Conservation (phyloP, 2,888 invertebrate genomes). For the Caenorhabditis sp. region DNA sequence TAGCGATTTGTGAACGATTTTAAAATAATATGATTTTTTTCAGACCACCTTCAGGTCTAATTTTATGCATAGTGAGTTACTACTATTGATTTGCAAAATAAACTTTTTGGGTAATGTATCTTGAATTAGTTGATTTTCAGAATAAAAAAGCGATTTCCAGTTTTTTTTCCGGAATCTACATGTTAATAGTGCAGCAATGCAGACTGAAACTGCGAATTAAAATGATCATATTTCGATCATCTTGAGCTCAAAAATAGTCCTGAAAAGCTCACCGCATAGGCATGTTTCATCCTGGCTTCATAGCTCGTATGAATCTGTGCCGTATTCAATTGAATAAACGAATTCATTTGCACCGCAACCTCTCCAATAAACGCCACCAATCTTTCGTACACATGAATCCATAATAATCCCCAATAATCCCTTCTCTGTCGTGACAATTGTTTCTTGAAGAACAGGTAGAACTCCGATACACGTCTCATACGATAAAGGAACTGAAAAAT, state of each 20-base stretch:
- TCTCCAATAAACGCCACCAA: conserved; percentile 43
- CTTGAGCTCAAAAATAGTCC: not conserved
- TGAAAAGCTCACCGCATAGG: conserved; percentile 5
- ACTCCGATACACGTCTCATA: conserved; percentile 14
- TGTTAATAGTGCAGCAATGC: too few relatives aligned
- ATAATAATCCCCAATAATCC: conserved; percentile 28
- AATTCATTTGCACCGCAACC: conserved; percentile 23
- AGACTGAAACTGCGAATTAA: too few relatives aligned
- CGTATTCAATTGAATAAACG: conserved; percentile 15
- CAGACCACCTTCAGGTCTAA: too few relatives aligned
- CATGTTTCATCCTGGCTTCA: conserved; percentile 16
- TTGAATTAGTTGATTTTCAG: too few relatives aligned
- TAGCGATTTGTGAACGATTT: too few relatives aligned
- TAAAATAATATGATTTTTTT: too few relatives aligned
- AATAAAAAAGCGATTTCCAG: too few relatives aligned
- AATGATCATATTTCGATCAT: too few relatives aligned
- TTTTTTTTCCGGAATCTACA: too few relatives aligned
- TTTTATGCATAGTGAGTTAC: too few relatives aligned
- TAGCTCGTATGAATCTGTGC: conserved; percentile 26
- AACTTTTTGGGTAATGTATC: too few relatives aligned
- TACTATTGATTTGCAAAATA: too few relatives aligned
- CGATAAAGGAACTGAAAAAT: conserved; percentile 19
- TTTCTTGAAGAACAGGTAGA: conserved; percentile 22
- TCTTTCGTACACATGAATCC: conserved; percentile 32
- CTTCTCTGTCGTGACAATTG: conserved; percentile 2